A percentile compares a stretch with the other conserved stretches of the same genome.
Conservation (phyloP, 2,113 vertebrate genomes). For the Suricata suricatta region DNA sequence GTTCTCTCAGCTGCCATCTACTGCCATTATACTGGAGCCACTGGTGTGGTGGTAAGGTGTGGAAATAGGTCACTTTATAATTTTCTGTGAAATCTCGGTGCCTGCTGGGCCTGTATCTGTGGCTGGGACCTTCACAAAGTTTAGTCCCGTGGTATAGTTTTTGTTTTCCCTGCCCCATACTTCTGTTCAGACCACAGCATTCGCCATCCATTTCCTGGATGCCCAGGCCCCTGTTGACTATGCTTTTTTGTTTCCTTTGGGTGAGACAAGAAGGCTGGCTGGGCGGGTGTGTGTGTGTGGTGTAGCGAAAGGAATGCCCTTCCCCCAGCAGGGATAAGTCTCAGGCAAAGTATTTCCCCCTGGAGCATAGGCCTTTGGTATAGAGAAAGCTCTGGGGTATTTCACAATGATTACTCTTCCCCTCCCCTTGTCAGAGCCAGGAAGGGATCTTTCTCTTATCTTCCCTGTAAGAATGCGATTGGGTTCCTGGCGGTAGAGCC, state of each 20-base stretch:
- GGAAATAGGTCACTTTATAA: not conserved
- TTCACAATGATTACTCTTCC: constrained; percentile 46
- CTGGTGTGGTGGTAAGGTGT: not conserved
- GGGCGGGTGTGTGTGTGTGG: not conserved
- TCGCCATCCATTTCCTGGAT: constrained; percentile 40
- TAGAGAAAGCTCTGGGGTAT: constrained; percentile 31
- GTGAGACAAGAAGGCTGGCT: not conserved
- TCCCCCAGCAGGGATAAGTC: not conserved
- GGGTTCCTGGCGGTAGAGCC: not conserved
- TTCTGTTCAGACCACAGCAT: not conserved
- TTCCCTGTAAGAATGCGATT: constrained; percentile 27
- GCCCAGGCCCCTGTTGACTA: not conserved
- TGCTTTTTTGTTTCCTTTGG: not conserved
- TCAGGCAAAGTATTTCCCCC: constrained; percentile 62
- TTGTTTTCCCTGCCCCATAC: not conserved
- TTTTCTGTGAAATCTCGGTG: constrained; percentile 35
- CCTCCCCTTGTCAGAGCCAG: not conserved
- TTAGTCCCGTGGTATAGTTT: not conserved
- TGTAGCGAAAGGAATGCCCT: constrained; percentile 53
- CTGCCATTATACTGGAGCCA: not conserved
- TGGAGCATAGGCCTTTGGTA: constrained; percentile 50
- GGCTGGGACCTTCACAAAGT: not conserved
- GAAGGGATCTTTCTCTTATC: constrained; percentile 29
- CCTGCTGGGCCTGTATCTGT: constrained; percentile 17
- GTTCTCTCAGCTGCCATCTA: constrained; percentile 5